Conservation (phyloP, 2,888 invertebrate genomes). For the Druceiella hillmani region DNA sequence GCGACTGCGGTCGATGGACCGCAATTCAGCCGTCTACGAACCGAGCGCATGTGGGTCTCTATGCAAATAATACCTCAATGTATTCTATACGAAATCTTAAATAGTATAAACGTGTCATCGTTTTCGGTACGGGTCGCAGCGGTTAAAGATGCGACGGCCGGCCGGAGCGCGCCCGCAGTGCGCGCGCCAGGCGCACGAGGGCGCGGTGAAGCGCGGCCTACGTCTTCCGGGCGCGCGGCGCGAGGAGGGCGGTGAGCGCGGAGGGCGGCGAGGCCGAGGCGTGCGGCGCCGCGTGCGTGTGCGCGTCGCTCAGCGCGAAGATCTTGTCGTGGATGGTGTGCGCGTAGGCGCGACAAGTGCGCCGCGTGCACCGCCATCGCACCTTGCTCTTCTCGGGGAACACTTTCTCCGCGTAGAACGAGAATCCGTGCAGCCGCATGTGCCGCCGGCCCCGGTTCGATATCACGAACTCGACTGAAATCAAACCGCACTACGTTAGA, state of each 20-base stretch:
- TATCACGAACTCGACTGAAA: conserved; percentile 53
- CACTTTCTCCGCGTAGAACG: conserved; percentile 50
- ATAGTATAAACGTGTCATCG: background rate
- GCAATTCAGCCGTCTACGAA: too few relatives aligned
- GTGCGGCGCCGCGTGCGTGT: conserved; percentile 43
- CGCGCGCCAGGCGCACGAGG: conserved; percentile 27
- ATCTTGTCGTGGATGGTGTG: conserved; percentile 48
- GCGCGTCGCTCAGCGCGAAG: conserved; percentile 47
- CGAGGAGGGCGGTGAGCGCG: conserved; percentile 22
- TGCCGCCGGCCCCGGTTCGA: conserved; percentile 49
- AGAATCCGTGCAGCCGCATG: conserved; percentile 47
- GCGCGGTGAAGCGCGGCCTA: background rate
- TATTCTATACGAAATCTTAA: background rate
- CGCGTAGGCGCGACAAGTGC: conserved; percentile 48
- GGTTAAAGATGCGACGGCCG: too few relatives aligned
- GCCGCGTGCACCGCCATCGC: conserved; percentile 49
- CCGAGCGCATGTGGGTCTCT: background rate
- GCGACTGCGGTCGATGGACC: too few relatives aligned
- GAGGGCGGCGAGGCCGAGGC: conserved; percentile 20
- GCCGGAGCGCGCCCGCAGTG: conserved; percentile 32
- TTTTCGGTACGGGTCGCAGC: too few relatives aligned
- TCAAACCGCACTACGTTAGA: too few relatives aligned
- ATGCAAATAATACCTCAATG: background rate
- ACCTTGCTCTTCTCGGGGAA: conserved; percentile 50
- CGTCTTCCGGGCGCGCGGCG: conserved; percentile 22